These are phyloP conservation scores for Siphamia tubifer DNA, from an alignment of 2,113 vertebrate genomes.

Conservation along the genomic window DNA sequence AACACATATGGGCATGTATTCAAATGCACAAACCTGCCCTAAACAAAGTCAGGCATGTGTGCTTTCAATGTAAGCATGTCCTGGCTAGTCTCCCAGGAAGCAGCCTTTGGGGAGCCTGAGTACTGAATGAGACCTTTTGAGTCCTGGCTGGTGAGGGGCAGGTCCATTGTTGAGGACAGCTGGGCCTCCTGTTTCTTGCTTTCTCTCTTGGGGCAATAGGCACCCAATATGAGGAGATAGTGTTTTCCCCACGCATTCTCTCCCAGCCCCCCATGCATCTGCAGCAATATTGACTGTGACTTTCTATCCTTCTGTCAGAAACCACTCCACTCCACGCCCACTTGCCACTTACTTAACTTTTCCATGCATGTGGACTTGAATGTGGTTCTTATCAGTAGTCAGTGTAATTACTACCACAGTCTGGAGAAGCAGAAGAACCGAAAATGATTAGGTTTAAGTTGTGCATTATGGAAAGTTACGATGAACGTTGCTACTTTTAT, in stretches of 20 bases:
- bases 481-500: too few species aligned
- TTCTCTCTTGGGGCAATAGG: conserved; percentile 74
- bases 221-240: conserved; percentile 76
- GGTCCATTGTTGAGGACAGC: conserved; percentile 82
- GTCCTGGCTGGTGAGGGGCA: conserved; percentile 60
- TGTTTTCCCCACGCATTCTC: conserved; percentile 70
- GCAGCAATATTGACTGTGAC: conserved; percentile 46
- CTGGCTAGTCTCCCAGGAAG: conserved; percentile 62
- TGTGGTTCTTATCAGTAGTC: too few species aligned
- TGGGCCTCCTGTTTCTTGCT: conserved; percentile 77
- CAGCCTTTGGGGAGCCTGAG: conserved; percentile 47
- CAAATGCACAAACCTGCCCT: neutral
- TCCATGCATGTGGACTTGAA: too few species aligned
- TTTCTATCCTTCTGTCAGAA: conserved; percentile 14
- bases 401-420: too few species aligned
- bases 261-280: conserved; percentile 49
- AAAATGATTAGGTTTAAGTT: too few species aligned
- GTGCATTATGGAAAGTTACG: too few species aligned
- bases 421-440: too few species aligned
- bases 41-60: conserved; percentile 47
- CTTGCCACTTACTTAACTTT: too few species aligned
- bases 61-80: conserved; percentile 56
- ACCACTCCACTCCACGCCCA: conserved; percentile 25
- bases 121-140: conserved; percentile 78
- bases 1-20: neutral